Evolutionary conservation across 2,797 vertebrate species (phyloP).

Genomic region (Betta splendens): DNA sequence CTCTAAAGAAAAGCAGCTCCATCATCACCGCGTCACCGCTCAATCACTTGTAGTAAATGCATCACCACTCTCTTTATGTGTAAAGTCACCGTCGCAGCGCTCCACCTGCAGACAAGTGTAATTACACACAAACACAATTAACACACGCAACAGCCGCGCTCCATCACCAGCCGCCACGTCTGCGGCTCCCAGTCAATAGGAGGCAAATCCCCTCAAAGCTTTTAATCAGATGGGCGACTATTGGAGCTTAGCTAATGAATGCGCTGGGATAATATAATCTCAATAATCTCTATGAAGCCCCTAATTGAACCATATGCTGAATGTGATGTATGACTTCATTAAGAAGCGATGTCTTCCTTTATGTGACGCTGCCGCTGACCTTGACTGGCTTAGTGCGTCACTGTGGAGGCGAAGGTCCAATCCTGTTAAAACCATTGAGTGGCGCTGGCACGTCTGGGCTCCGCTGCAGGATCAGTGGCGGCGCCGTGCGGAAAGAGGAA

Average conservation of each 20-base stretch:
- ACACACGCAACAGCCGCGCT: constrained; percentile 13
- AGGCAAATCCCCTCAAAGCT: constrained; percentile 61
- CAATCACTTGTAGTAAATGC: too few relatives aligned
- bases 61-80: constrained; percentile 10
- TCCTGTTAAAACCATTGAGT: constrained; percentile 59
- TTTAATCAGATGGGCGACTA: constrained; percentile 73
- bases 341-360: constrained; percentile 64
- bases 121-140: constrained; percentile 22
- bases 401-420: constrained; percentile 55
- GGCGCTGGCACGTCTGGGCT: constrained; percentile 44
- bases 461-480: constrained; percentile 45
- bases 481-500: constrained; percentile 42
- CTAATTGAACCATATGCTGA: constrained; percentile 77
- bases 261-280: constrained; percentile 74
- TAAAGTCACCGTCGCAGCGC: too few relatives aligned
- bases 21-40: too few relatives aligned
- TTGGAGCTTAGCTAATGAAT: constrained; percentile 77
- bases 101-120: constrained; percentile 2
- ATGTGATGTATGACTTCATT: constrained; percentile 71
- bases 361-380: constrained; percentile 60
- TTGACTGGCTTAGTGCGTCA: constrained; percentile 61
- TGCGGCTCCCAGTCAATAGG: constrained; percentile 60
- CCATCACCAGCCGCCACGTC: constrained; percentile 32
- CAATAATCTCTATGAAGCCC: constrained; percentile 73
- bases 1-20: too few relatives aligned